These are phyloP conservation scores for Calosoma granatense DNA, from an alignment of 1,140 invertebrate species.

Conservation along the genomic window DNA sequence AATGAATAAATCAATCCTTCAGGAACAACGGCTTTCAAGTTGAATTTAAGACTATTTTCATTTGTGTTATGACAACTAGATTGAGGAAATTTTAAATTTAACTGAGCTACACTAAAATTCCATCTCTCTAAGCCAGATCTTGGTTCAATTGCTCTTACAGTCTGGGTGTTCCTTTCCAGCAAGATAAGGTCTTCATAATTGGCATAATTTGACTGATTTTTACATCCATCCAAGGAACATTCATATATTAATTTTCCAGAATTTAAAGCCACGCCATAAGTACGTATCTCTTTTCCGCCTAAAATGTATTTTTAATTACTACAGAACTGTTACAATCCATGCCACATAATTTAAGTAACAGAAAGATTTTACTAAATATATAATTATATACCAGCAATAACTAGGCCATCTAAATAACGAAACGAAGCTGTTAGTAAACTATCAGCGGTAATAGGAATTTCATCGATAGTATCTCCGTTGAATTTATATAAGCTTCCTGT, in stretches of 20 bases:
- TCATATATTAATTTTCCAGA: constrained; percentile 70
- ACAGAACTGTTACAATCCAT: background rate
- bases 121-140: constrained; percentile 76
- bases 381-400: constrained; percentile 61
- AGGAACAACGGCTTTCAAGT: constrained; percentile 57
- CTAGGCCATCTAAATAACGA: constrained; percentile 72
- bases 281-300: constrained; percentile 55
- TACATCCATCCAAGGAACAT: constrained; percentile 64
- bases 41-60: constrained; percentile 38
- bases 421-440: constrained; percentile 74
- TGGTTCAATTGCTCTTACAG: constrained; percentile 76
- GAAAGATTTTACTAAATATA: too few relatives aligned
- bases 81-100: constrained; percentile 59
- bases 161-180: constrained; percentile 70
- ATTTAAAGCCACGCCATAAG: constrained; percentile 60
- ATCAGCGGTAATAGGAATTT: constrained; percentile 75
- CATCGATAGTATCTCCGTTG: constrained; percentile 79
- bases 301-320: constrained; percentile 11
- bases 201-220: constrained; percentile 41
- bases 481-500: constrained; percentile 84
- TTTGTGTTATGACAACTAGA: constrained; percentile 20
- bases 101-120: constrained; percentile 91
- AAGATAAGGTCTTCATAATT: constrained; percentile 59
- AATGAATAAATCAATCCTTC: constrained; percentile 63
- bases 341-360: too few relatives aligned